Percentiles rank a stretch among this genome's conserved stretches.
Evolutionary conservation across 2,888 invertebrate species (phyloP).

Genomic region (Vannuccia rotundouncinata): DNA sequence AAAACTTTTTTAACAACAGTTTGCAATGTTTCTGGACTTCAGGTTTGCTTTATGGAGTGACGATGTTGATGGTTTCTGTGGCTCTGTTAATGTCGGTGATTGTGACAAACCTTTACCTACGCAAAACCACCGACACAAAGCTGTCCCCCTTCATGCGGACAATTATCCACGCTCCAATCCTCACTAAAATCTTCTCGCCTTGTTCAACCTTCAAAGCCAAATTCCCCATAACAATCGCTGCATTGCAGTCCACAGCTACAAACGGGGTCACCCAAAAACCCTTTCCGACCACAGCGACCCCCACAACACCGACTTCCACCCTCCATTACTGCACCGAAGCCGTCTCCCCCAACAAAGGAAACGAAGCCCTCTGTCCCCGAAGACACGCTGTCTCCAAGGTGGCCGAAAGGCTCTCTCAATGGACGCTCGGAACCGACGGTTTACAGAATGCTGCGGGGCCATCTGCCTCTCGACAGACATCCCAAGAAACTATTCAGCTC

Average conservation of each 20-base stretch:
- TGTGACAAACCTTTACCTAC: constrained; percentile 24
- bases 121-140: not conserved
- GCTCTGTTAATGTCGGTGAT: constrained; percentile 25
- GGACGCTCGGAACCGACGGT: not conserved
- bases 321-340: too few species aligned
- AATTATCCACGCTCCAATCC: not conserved
- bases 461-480: not conserved
- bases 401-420: not conserved
- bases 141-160: not conserved
- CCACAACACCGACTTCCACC: not conserved
- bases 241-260: not conserved
- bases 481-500: too few species aligned
- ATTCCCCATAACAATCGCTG: too few species aligned
- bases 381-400: not conserved
- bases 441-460: too few species aligned
- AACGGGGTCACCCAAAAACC: not conserved
- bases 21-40: not conserved
- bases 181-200: not conserved
- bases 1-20: too few species aligned
- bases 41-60: constrained; percentile 22
- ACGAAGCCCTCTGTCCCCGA: not conserved
- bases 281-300: not conserved
- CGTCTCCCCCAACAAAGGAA: too few species aligned
- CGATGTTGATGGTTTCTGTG: constrained; percentile 26
- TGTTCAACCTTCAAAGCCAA: not conserved